Evolutionary conservation across 2,113 vertebrate species (phyloP).

Genomic region (Mustela nigripes): DNA sequence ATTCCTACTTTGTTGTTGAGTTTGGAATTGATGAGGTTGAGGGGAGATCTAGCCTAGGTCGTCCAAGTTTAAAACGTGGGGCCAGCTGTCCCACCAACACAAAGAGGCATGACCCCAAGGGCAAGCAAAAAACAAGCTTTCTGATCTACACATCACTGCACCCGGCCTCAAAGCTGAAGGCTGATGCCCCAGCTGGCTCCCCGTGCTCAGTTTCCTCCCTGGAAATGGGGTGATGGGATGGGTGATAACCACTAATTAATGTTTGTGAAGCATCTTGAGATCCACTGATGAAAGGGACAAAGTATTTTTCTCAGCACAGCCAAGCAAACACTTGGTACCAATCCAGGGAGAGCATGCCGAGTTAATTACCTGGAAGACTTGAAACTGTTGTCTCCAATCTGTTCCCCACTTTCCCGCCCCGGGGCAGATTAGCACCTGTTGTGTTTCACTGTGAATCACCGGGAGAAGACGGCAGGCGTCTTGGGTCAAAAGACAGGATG

Average conservation of each 20-base stretch:
- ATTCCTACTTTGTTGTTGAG: background rate
- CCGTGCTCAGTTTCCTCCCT: constrained; percentile 64
- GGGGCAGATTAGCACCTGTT: constrained; percentile 65
- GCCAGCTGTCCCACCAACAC: background rate
- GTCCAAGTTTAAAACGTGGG: background rate
- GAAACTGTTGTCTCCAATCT: constrained; percentile 65
- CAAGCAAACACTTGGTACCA: constrained; percentile 68
- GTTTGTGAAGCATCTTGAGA: constrained; percentile 61
- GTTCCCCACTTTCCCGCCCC: constrained; percentile 76
- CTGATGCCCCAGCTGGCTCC: background rate
- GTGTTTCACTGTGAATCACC: constrained; percentile 72
- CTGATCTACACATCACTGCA: no score
- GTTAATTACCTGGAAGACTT: constrained; percentile 72
- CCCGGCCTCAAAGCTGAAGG: background rate
- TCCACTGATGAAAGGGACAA: constrained; percentile 55
- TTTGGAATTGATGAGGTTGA: background rate
- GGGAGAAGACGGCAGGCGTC: constrained; percentile 31
- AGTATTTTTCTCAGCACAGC: constrained; percentile 73
- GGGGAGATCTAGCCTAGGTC: background rate
- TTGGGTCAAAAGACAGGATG: constrained; percentile 32
- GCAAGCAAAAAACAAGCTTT: background rate
- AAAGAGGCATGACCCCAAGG: background rate
- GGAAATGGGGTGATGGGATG: constrained; percentile 41
- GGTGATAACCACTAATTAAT: constrained; percentile 74
- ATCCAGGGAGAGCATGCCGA: constrained; percentile 64